Evolutionary conservation across 2,888 invertebrate genomes (phyloP).

Genomic region (Tenthredo notha): DNA sequence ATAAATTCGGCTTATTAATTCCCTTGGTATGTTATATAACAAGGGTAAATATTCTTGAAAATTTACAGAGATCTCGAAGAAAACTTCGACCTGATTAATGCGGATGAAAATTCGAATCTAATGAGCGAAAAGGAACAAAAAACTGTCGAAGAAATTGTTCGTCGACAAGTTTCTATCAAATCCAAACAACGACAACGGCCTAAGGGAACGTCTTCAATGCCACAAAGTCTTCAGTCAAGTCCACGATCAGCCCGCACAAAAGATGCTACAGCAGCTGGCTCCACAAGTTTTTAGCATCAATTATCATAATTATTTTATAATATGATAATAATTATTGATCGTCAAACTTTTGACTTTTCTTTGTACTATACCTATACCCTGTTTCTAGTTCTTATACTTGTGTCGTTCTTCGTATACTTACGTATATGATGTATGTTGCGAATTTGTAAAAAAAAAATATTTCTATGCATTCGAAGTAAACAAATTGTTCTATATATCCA

Average conservation of each 20-base stretch:
- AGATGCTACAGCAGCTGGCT: background rate
- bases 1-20: too few species aligned
- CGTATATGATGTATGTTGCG: background rate
- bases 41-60: background rate
- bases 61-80: constrained; percentile 55
- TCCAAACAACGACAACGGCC: constrained; percentile 54
- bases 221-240: constrained; percentile 39
- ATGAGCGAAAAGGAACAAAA: constrained; percentile 64
- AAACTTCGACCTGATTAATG: constrained; percentile 15
- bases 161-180: constrained; percentile 58
- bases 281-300: background rate
- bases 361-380: background rate
- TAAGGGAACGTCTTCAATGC: constrained; percentile 20
- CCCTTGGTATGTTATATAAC: background rate
- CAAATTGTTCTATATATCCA: too few species aligned
- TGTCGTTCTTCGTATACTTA: background rate
- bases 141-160: constrained; percentile 62
- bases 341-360: background rate
- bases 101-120: constrained; percentile 2
- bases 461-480: too few species aligned
- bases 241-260: constrained; percentile 17
- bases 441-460: background rate
- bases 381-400: background rate
- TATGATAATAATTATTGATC: constrained; percentile 2
- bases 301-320: constrained; percentile 9